phyloP scores from a whole-genome alignment of 2,888 invertebrate species.

The Euzetes globulus region DNA sequence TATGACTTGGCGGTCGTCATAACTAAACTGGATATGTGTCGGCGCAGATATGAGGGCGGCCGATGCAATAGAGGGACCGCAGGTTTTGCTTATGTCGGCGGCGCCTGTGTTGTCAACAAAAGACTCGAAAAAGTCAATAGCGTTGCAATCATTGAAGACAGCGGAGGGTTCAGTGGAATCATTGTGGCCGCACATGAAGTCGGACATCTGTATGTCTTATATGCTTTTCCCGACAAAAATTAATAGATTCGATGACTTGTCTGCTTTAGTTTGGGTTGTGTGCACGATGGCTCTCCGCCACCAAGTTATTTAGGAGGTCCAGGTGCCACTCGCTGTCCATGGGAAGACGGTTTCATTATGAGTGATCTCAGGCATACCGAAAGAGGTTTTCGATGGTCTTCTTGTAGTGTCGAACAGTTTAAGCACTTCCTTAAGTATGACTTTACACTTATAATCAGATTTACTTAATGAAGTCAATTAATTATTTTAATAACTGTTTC shows the following conservation, averaged over 20 bases:
- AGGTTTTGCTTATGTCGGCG: constrained; percentile 92
- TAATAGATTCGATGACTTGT: too few species aligned
- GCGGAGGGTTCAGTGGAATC: constrained; percentile 90
- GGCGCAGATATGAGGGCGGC: constrained; percentile 86
- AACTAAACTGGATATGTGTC: constrained; percentile 97
- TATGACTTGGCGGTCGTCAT: constrained; percentile 93
- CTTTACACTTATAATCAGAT: background rate
- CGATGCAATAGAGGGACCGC: constrained; percentile 97
- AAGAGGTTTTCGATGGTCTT: constrained; percentile 88
- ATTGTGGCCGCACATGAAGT: constrained; percentile 95
- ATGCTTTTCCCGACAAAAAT: too few species aligned
- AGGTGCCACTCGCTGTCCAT: constrained; percentile 85
- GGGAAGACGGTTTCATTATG: constrained; percentile 93
- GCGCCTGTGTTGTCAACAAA: constrained; percentile 91
- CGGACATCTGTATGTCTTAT: constrained; percentile 77
- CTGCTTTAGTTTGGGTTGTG: constrained; percentile 69
- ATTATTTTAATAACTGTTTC: too few species aligned
- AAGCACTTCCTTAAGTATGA: constrained; percentile 85
- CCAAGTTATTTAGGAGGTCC: constrained; percentile 89
- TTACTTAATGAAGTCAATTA: background rate
- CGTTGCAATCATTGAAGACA: constrained; percentile 91
- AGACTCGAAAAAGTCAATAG: constrained; percentile 90
- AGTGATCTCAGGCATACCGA: constrained; percentile 87
- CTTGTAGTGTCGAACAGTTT: constrained; percentile 84
- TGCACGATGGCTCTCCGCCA: constrained; percentile 92